phyloP scores from a whole-genome alignment of 2,888 invertebrate genomes.

The Antitype chi region DNA sequence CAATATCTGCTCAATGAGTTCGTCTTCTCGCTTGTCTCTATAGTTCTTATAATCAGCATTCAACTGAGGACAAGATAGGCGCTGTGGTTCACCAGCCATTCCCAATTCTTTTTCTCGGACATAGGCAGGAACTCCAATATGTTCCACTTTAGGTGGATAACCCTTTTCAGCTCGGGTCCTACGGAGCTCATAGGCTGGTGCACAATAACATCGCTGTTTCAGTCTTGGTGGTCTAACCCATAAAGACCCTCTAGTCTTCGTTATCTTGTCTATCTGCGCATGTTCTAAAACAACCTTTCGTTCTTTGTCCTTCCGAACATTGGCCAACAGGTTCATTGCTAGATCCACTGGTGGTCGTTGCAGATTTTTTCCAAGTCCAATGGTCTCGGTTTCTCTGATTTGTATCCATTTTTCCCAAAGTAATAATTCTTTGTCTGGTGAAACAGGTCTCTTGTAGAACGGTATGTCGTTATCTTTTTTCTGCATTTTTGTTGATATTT shows the following conservation, averaged over 20 bases:
- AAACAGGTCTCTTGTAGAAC: conserved; percentile 40
- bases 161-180: conserved; percentile 81
- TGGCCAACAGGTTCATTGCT: conserved; percentile 81
- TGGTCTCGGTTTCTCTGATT: conserved; percentile 80
- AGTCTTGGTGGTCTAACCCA: conserved; percentile 82
- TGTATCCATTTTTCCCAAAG: conserved; percentile 86
- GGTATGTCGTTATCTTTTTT: conserved; percentile 22
- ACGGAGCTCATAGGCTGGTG: conserved; percentile 81
- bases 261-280: conserved; percentile 79
- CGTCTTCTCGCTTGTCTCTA: conserved; percentile 75
- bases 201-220: conserved; percentile 77
- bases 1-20: conserved; percentile 73
- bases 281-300: conserved; percentile 80
- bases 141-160: conserved; percentile 77
- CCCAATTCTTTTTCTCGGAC: conserved; percentile 82
- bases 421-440: conserved; percentile 79
- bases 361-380: conserved; percentile 71
- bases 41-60: conserved; percentile 78
- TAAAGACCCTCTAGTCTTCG: conserved; percentile 73
- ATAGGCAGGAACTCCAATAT: conserved; percentile 80
- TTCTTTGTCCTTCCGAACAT: conserved; percentile 80
- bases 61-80: conserved; percentile 70
- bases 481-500: conserved; percentile 44
- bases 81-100: conserved; percentile 72
- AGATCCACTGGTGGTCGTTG: conserved; percentile 78